Evolutionary conservation across 2,888 invertebrate species (phyloP), one percentile per base, ranked within the genome.

Genomic region (Phania funesta): DNA sequence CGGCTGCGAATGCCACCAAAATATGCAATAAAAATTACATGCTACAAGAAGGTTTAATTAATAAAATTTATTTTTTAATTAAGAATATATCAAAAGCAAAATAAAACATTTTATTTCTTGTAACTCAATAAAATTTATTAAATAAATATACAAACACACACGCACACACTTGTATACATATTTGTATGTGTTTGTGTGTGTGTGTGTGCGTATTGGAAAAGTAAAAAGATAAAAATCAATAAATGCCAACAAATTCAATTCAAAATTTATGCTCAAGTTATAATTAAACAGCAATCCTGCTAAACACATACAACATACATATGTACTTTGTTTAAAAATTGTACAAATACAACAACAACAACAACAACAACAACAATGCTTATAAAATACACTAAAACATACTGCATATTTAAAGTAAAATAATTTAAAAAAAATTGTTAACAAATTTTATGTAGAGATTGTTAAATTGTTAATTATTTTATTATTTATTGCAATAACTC

Each of bases 1-100:
- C 71, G 80, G 82, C 78, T 82, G 70, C 70, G 80, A 71, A 80
- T 80, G 79, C 74, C 70, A 79, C 79, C 76, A 71, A 65, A 79
- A 62, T 67, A 83, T 84, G 65, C 84, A 83, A 80, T 76, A 74
- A 6, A n/a, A 11, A 32, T 32, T n/a, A n/a, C n/a, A n/a, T n/a
- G n/a, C n/a, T n/a, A n/a, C n/a, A n/a, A n/a, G n/a, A n/a, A n/a
- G n/a, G n/a, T n/a, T n/a, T n/a, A n/a, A n/a, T n/a, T n/a, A n/a
- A n/a, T n/a, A n/a, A n/a, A n/a, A n/a, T n/a, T n/a, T n/a, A n/a
- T n/a, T n/a, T 11, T 50, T 80, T 54, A 64, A 67, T 46, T 60
- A 77, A 54, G 56, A 70, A 62, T 22, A 35, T 32, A 20, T 11
- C 6, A 22, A 48, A 52, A 62, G n/a, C n/a, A 41, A 74, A 48